phyloP scores from a whole-genome alignment of 2,113 vertebrate species.

The Osmerus mordax region DNA sequence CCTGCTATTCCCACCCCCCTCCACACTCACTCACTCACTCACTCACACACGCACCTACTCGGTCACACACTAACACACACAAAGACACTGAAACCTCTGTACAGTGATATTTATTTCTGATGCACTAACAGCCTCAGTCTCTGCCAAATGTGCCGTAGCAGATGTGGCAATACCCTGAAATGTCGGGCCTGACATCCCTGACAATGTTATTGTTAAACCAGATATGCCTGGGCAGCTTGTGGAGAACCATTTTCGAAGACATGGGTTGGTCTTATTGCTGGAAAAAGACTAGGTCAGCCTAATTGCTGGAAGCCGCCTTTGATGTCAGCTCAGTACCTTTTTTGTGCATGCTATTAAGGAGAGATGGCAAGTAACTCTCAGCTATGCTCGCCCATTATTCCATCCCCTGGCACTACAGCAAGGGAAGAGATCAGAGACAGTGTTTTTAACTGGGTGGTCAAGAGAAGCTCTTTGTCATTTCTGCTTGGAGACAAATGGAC shows the following conservation, averaged over 20 bases:
- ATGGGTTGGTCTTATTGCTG: background rate
- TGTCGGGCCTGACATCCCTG: background rate
- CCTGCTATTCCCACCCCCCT: background rate
- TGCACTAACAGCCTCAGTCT: too few relatives aligned
- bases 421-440: background rate
- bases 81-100: background rate
- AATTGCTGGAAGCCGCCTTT: background rate
- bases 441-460: background rate
- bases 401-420: background rate
- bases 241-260: background rate
- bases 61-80: background rate
- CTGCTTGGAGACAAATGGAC: background rate
- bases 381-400: background rate
- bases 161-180: background rate
- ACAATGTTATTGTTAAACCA: slow-evolving; percentile 10
- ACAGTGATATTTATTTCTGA: too few relatives aligned
- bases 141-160: too few relatives aligned
- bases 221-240: background rate
- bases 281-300: background rate
- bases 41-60: background rate
- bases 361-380: background rate
- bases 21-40: background rate
- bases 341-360: slow-evolving; percentile 2
- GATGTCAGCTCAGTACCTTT: background rate
- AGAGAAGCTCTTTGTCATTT: background rate